These are phyloP conservation scores for Amblyopsis rosae DNA, from an alignment of 2,113 vertebrate species.

Conservation along the genomic window DNA sequence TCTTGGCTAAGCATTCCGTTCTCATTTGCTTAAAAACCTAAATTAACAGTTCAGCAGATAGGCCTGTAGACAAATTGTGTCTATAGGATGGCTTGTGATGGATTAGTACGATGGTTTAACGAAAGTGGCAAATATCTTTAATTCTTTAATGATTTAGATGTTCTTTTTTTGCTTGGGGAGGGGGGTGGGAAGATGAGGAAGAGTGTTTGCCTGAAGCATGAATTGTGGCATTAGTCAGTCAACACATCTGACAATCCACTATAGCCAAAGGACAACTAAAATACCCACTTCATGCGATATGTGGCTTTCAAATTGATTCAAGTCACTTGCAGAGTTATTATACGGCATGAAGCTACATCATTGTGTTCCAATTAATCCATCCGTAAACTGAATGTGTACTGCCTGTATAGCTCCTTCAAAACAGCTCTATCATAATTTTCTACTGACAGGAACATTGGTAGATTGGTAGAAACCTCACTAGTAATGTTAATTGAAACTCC, in stretches of 20 bases:
- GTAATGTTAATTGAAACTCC: slow-evolving; percentile 5
- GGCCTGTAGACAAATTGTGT: slow-evolving; percentile 3
- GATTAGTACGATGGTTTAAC: slow-evolving; percentile 15
- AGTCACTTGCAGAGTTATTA: slow-evolving; percentile 15
- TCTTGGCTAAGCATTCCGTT: slow-evolving; percentile 11
- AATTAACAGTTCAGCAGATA: slow-evolving; percentile 19
- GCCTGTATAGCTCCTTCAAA: slow-evolving; percentile 31
- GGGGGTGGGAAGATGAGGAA: too few relatives aligned
- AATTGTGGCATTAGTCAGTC: slow-evolving; percentile 60
- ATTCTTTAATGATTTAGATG: slow-evolving; percentile 77
- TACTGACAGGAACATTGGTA: slow-evolving; percentile 1
- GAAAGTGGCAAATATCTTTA: background rate
- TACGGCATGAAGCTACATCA: slow-evolving; percentile 7
- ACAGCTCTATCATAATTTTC: slow-evolving; percentile 75
- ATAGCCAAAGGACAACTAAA: slow-evolving; percentile 69
- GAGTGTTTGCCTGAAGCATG: slow-evolving; percentile 26
- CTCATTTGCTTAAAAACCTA: slow-evolving; percentile 17
- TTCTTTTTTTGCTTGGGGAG: slow-evolving; percentile 28
- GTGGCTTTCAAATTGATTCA: slow-evolving; percentile 52
- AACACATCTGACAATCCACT: slow-evolving; percentile 61
- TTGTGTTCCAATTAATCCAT: slow-evolving; percentile 8
- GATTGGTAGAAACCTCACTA: slow-evolving; percentile 8
- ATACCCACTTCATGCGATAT: slow-evolving; percentile 71
- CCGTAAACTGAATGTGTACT: slow-evolving; percentile 9
- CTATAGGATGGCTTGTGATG: background rate